Evolutionary conservation across 2,888 invertebrate genomes (phyloP), one percentile per base, ranked within the genome.

Genomic region (Synanthedon vespiformis): DNA sequence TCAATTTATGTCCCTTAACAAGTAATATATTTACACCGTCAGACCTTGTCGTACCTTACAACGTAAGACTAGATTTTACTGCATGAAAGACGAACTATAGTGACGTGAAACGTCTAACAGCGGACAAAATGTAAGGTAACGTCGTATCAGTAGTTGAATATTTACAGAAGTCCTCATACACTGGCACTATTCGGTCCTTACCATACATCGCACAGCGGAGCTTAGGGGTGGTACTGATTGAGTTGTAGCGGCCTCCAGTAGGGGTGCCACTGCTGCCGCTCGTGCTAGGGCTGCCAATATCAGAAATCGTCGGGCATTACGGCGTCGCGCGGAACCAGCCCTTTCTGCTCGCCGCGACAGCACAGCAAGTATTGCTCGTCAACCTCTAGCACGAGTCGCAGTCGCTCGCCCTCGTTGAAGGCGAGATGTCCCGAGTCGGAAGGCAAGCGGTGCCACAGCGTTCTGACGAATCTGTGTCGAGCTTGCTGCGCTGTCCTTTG

Each of bases 391-490:
- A 94, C 91, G 40, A 94, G 89, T 56, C 91, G 90, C 50, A 94
- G 84, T 48, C 90, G 89, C 70, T 94, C 94, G 14, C 93, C 93
- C 72, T 93, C 93, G 70, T 91, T 92, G 80, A 93, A 94, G 12
- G 93, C 91, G 44, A 94, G 83, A 66, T 94, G 94, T 11, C 93
- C 94, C 51, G 92, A 93, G 68, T 93, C 93, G 1, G 93, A 92
- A n/a, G 93, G 92, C 54, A 92, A 77, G 62, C 93, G 89, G 65
- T 93, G 93, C 77, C 92, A 91, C 47, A 94, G 74, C 3, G 94
- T 93, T 67, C 92, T 89, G 53, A 94, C 94, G 71, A 91, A 90
- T 77, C 93, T 86, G 70, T 40, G 44, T 34, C 34, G 34, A 34
- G 34, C 34, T 49, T 49, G 72, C 55, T 73, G 74, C 8, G 70